Evolutionary conservation across 1,140 invertebrate genomes (phyloP), one percentile per base, ranked within the genome.

Genomic region (Cyrtorhinus lividipennis): DNA sequence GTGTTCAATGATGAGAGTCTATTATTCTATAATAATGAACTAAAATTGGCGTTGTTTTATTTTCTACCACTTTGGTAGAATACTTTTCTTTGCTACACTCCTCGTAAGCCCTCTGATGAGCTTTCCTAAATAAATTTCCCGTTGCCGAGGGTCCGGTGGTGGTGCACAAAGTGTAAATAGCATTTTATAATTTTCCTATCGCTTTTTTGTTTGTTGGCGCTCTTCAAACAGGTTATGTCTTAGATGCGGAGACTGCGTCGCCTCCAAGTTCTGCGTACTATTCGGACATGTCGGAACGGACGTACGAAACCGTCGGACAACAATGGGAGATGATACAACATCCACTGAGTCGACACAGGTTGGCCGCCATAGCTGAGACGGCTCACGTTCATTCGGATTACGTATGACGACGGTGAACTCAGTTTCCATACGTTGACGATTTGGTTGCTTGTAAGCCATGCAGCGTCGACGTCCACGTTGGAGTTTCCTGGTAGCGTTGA

Each of bases 231-330:
- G 83, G 78, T 13, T 84, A 84, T 71, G 81, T 81, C 65, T 78
- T 80, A 66, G 80, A 81, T 70, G 75, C 76, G 24, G 82, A 84
- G 65, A 81, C 81, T 24, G 66, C 76, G 2, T 82, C 80, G 61
- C 82, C 83, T 1, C 82, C 82, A 12, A 84, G 82, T 68, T 83
- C 81, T 71, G 83, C 83, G 2, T 85, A 85, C 69, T 85, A 84
- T 71, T 83, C 81, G 62, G 83, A 84, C 70, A 72, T 83, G n/a
- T 79, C 78, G 15, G 79, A 80, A 60, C 69, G 77, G 15, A 77
- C 78, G 23, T 81, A 81, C 66, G 79, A 81, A 71, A 74, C 79
- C 24, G 78, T 81, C 12, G 78, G 77, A 1, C 23, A 67, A 65
- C 1, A 64, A 25, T 75, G 68, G 77, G 74, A 72, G 64, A 63